phyloP scores from a whole-genome alignment of 2,113 vertebrate species.

The Sitta europaea region DNA sequence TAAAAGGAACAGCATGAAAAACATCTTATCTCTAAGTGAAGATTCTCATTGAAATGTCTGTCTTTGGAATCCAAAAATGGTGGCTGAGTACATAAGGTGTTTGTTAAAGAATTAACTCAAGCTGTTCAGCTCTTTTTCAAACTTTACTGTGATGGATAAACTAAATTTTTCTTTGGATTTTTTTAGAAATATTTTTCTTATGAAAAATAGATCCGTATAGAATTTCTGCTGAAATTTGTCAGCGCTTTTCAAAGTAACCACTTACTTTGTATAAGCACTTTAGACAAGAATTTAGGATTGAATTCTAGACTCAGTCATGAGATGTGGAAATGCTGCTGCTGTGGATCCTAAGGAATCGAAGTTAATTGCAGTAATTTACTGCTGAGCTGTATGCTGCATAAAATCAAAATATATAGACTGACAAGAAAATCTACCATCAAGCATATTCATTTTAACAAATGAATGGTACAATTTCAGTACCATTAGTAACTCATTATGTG shows the following conservation, averaged over 20 bases:
- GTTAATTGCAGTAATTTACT: slow-evolving; percentile 35
- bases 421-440: background rate
- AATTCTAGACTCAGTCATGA: background rate
- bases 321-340: background rate
- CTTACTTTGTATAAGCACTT: background rate
- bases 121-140: background rate
- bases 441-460: background rate
- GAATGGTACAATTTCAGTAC: background rate
- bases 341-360: slow-evolving; percentile 8
- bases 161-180: background rate
- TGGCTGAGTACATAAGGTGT: background rate
- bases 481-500: background rate
- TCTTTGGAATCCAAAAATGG: background rate
- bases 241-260: background rate
- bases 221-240: background rate
- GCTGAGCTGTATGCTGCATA: background rate
- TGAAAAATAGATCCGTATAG: background rate
- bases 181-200: background rate
- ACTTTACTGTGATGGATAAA: background rate
- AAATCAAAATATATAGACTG: slow-evolving; percentile 37
- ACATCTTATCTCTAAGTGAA: background rate
- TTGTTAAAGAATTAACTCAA: slow-evolving; percentile 4
- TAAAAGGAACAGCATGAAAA: slow-evolving; percentile 19
- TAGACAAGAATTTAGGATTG: background rate
- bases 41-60: background rate